Evolutionary conservation across 2,888 invertebrate genomes (phyloP).

Genomic region (Ophion ellenae): DNA sequence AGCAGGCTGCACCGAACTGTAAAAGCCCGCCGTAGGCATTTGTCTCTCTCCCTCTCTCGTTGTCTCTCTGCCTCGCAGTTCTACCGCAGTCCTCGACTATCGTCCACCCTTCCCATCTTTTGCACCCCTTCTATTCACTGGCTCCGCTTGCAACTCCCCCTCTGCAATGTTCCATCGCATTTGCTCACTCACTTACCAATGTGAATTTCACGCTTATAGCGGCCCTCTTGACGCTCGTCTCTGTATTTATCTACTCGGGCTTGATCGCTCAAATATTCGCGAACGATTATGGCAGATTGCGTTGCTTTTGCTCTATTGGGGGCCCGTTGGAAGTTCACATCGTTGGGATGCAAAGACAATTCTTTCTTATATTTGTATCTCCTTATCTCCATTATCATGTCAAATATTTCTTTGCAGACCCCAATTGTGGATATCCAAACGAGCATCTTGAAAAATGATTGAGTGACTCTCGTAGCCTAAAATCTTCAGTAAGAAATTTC

Average conservation of each 20-base stretch:
- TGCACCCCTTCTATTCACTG: slow-evolving; percentile 59
- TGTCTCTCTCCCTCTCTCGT: slow-evolving; percentile 25
- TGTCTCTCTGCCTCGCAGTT: slow-evolving; percentile 31
- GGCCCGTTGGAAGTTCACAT: background rate
- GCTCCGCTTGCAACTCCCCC: slow-evolving; percentile 52
- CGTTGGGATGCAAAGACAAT: background rate
- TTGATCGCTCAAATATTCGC: slow-evolving; percentile 2
- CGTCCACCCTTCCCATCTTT: slow-evolving; percentile 51
- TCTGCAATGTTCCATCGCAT: slow-evolving; percentile 43
- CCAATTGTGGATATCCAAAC: background rate
- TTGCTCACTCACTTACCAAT: slow-evolving; percentile 37
- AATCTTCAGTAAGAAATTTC: background rate
- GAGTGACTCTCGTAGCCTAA: background rate
- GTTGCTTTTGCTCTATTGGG: background rate
- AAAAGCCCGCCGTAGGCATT: slow-evolving; percentile 44
- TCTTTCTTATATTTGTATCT: background rate
- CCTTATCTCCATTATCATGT: background rate
- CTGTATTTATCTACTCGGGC: slow-evolving; percentile 2
- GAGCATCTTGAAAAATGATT: background rate
- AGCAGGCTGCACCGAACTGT: slow-evolving; percentile 52
- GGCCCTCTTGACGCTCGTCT: slow-evolving; percentile 9
- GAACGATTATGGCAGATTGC: background rate
- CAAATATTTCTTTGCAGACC: background rate
- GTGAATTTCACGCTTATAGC: slow-evolving; percentile 19
- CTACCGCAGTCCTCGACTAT: slow-evolving; percentile 50